Percentiles rank a stretch among this genome's conserved stretches.
Conservation (phyloP, 2,888 invertebrate genomes). For the Nesidiocoris tenuis region DNA sequence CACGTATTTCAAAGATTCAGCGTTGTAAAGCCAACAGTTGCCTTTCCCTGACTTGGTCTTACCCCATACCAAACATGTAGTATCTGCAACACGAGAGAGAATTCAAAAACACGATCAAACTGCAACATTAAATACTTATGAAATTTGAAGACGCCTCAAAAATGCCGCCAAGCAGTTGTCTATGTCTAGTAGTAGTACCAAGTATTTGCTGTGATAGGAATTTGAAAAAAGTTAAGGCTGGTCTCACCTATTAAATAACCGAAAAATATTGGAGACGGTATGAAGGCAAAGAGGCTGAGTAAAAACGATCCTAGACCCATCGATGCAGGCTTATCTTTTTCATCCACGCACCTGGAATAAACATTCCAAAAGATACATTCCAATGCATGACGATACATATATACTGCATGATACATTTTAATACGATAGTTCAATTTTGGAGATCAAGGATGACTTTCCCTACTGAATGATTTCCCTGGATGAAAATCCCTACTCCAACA, state of each 20-base stretch:
- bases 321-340: slow-evolving; percentile 70
- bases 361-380: slow-evolving; percentile 65
- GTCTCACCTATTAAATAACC: slow-evolving; percentile 67
- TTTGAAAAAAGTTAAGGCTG: background rate
- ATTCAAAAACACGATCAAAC: no score
- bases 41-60: slow-evolving; percentile 63
- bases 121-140: no score
- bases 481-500: no score
- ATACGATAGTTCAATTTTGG: no score
- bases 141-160: no score
- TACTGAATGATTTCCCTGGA: no score
- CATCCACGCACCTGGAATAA: slow-evolving; percentile 68
- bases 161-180: no score
- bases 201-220: no score
- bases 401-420: no score
- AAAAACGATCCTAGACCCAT: slow-evolving; percentile 70
- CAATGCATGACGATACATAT: no score
- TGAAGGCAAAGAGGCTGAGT: slow-evolving; percentile 69
- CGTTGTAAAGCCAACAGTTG: slow-evolving; percentile 65
- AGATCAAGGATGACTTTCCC: no score
- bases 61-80: slow-evolving; percentile 68
- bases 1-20: slow-evolving; percentile 60
- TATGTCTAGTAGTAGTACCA: no score
- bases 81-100: slow-evolving; percentile 58
- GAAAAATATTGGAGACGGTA: slow-evolving; percentile 75